Evolutionary conservation across 1,140 invertebrate species (phyloP).

Genomic region (Belonocnema kinseyi): DNA sequence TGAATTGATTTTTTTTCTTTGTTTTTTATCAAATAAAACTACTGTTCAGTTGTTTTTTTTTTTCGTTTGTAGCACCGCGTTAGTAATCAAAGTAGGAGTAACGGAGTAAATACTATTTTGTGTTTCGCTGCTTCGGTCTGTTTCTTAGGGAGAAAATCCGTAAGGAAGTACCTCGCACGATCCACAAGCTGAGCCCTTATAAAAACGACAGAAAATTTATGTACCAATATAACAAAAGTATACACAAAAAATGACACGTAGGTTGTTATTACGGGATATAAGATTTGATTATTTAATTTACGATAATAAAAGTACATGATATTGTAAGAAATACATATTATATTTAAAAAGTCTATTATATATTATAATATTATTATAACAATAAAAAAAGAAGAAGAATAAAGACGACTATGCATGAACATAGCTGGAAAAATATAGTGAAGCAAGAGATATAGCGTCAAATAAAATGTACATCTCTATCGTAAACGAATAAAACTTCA

Average conservation of each 20-base stretch:
- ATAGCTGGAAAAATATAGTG: constrained; percentile 68
- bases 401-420: constrained; percentile 67
- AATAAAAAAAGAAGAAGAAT: constrained; percentile 62
- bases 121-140: too few relatives aligned
- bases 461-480: constrained; percentile 66
- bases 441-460: constrained; percentile 61
- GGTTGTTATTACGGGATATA: constrained; percentile 64
- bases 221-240: constrained; percentile 63
- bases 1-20: constrained; percentile 5
- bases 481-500: constrained; percentile 60
- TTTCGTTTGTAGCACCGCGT: neutral
- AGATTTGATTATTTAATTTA: constrained; percentile 59
- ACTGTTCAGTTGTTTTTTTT: neutral
- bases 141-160: neutral
- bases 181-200: constrained; percentile 27
- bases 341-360: constrained; percentile 62
- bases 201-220: constrained; percentile 25
- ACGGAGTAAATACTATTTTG: neutral
- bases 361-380: constrained; percentile 55
- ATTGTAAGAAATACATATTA: constrained; percentile 66
- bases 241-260: constrained; percentile 67
- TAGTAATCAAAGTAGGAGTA: neutral
- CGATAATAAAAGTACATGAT: constrained; percentile 63
- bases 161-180: constrained; percentile 24
- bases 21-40: neutral